These are phyloP conservation scores for Laspeyria flexula DNA, from an alignment of 2,888 invertebrate genomes.

Conservation along the genomic window DNA sequence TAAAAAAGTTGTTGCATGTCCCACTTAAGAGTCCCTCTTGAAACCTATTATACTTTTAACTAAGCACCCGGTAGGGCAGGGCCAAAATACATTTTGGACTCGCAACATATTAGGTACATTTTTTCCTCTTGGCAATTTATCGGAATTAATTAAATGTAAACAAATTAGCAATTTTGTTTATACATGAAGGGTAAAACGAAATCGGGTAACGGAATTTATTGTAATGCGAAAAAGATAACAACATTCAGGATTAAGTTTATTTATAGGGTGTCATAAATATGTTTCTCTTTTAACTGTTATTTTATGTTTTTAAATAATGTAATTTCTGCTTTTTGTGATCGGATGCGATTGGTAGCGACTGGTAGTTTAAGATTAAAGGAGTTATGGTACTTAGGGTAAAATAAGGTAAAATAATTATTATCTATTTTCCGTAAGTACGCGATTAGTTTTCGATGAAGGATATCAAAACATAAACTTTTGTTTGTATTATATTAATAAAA, in stretches of 20 bases:
- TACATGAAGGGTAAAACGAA: conserved; percentile 24
- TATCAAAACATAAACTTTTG: too few relatives aligned
- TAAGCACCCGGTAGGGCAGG: conserved; percentile 55
- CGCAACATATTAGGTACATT: conserved; percentile 54
- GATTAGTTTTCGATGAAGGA: too few relatives aligned
- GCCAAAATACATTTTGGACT: conserved; percentile 57
- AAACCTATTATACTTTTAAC: conserved; percentile 77
- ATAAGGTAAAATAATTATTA: too few relatives aligned
- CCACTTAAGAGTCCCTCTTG: conserved; percentile 68
- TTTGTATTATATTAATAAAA: too few relatives aligned
- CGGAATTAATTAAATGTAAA: conserved; percentile 62
- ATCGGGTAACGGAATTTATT: conserved; percentile 32
- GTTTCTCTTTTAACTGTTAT: conserved; percentile 11
- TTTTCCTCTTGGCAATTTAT: conserved; percentile 48
- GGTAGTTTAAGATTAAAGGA: neutral
- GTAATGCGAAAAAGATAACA: conserved; percentile 46
- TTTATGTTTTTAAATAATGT: conserved; percentile 13
- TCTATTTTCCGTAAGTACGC: too few relatives aligned
- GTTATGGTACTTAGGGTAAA: neutral
- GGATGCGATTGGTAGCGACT: too few relatives aligned
- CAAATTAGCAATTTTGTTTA: conserved; percentile 57
- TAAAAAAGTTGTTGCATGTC: conserved; percentile 62
- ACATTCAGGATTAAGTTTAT: conserved; percentile 36
- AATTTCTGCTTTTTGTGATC: neutral
- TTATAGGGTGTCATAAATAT: conserved; percentile 13